Conservation (phyloP, 2,113 vertebrate species). For the Corvus cornix region DNA sequence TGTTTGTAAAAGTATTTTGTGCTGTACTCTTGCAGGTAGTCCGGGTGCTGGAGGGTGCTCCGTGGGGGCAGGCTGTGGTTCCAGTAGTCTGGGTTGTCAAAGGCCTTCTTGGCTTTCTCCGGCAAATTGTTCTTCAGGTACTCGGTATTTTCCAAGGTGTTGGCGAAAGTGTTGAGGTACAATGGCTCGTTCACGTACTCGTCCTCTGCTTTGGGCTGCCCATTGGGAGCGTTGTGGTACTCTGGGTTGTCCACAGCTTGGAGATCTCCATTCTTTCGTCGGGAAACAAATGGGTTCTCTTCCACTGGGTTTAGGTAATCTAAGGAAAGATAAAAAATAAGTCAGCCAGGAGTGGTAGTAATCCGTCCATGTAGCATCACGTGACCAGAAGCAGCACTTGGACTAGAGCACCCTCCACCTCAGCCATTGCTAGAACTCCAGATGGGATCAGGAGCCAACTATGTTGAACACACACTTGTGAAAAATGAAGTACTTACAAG, state of each 20-base stretch:
- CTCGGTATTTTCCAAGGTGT: slow-evolving; percentile 76
- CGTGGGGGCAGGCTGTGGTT: slow-evolving; percentile 93
- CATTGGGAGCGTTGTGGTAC: slow-evolving; percentile 86
- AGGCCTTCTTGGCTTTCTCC: slow-evolving; percentile 93
- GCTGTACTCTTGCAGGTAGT: slow-evolving; percentile 89
- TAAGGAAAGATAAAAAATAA: slow-evolving; percentile 39
- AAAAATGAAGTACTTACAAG: background rate
- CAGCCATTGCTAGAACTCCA: background rate
- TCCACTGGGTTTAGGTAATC: slow-evolving; percentile 94
- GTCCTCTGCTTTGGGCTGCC: slow-evolving; percentile 86
- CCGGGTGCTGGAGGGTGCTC: slow-evolving; percentile 84
- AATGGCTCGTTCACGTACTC: slow-evolving; percentile 91
- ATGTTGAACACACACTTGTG: background rate
- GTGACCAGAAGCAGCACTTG: background rate
- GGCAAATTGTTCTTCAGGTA: slow-evolving; percentile 86
- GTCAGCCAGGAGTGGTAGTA: background rate
- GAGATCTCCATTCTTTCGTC: slow-evolving; percentile 89
- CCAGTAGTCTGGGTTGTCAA: slow-evolving; percentile 99
- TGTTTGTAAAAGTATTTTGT: slow-evolving; percentile 96
- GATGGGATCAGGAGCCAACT: background rate
- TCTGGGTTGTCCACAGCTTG: slow-evolving; percentile 93
- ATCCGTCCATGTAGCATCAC: fast-evolving
- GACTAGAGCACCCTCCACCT: background rate
- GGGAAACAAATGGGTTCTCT: slow-evolving; percentile 94
- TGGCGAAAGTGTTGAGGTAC: slow-evolving; percentile 95